A percentile compares a stretch with the other conserved stretches of the same genome.
phyloP scores from a whole-genome alignment of 2,113 vertebrate genomes.

The Puffinus mauretanicus region DNA sequence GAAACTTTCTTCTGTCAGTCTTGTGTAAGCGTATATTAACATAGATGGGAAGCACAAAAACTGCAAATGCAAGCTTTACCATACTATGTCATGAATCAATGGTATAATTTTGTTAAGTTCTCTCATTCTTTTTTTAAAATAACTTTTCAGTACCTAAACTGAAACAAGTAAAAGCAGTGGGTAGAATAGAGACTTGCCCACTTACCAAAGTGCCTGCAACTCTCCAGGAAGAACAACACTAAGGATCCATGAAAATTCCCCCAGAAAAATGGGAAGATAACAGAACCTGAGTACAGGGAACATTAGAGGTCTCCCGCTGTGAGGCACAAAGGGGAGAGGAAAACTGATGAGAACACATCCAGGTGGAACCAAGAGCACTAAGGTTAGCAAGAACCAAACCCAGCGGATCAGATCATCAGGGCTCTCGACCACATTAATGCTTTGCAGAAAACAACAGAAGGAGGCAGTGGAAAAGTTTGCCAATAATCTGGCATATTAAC shows the following conservation, averaged over 20 bases:
- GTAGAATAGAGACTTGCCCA: not conserved
- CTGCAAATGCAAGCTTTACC: not conserved
- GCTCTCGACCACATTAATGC: not conserved
- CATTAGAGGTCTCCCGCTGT: not conserved
- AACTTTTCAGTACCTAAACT: not conserved
- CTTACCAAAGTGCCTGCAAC: not conserved
- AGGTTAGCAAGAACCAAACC: not conserved
- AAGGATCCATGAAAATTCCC: not conserved
- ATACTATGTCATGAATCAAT: not conserved
- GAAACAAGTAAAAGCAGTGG: not conserved
- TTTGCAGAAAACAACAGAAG: constrained; percentile 36
- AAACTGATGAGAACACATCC: not conserved
- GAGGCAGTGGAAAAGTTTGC: constrained; percentile 12
- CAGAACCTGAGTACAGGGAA: not conserved
- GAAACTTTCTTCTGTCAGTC: constrained; percentile 29
- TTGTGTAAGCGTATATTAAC: not conserved
- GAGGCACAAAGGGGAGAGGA: not conserved
- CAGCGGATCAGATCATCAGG: not conserved
- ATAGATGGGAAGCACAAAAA: not conserved
- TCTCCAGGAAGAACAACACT: not conserved
- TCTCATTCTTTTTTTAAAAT: not conserved
- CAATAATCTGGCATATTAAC: constrained; percentile 11
- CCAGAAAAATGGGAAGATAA: not conserved
- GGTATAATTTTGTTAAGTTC: not conserved
- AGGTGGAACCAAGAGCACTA: not conserved